phyloP scores from a whole-genome alignment of 1,140 invertebrate genomes.

The Gyrodactylus bullatarudis region DNA sequence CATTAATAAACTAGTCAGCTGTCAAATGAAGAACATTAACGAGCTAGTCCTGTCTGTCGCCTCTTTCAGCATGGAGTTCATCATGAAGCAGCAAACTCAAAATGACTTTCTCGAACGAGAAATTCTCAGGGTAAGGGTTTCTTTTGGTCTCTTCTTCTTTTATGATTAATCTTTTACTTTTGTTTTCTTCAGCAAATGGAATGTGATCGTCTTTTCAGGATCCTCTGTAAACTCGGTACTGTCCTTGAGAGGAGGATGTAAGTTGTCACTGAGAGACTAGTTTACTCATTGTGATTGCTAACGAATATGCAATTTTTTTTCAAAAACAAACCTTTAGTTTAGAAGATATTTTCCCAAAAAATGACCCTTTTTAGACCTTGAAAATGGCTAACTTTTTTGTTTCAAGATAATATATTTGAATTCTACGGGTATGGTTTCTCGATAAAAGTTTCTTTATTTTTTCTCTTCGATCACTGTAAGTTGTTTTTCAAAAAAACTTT shows the following conservation, averaged over 20 bases:
- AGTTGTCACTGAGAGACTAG: slow-evolving; percentile 13
- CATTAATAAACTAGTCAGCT: neutral
- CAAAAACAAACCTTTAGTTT: too few relatives aligned
- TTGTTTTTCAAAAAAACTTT: too few relatives aligned
- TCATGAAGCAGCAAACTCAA: slow-evolving; percentile 24
- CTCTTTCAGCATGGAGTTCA: slow-evolving; percentile 32
- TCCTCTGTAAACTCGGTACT: slow-evolving; percentile 53
- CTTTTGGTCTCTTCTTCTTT: neutral
- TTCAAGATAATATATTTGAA: too few relatives aligned
- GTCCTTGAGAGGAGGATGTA: slow-evolving; percentile 73
- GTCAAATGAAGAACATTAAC: neutral
- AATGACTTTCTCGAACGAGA: neutral
- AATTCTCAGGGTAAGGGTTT: neutral
- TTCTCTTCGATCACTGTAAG: too few relatives aligned
- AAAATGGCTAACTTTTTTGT: too few relatives aligned
- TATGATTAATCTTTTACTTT: neutral
- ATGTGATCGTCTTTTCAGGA: slow-evolving; percentile 54
- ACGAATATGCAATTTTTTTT: neutral
- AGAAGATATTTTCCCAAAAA: too few relatives aligned
- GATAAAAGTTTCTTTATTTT: too few relatives aligned
- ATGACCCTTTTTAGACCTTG: too few relatives aligned
- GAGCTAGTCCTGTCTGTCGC: neutral
- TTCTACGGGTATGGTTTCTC: too few relatives aligned
- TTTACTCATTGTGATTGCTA: slow-evolving; percentile 10
- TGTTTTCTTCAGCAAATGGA: slow-evolving; percentile 36